Evolutionary conservation across 2,888 invertebrate species (phyloP), one percentile per base, ranked within the genome.

Genomic region (Melanostoma mellinum): DNA sequence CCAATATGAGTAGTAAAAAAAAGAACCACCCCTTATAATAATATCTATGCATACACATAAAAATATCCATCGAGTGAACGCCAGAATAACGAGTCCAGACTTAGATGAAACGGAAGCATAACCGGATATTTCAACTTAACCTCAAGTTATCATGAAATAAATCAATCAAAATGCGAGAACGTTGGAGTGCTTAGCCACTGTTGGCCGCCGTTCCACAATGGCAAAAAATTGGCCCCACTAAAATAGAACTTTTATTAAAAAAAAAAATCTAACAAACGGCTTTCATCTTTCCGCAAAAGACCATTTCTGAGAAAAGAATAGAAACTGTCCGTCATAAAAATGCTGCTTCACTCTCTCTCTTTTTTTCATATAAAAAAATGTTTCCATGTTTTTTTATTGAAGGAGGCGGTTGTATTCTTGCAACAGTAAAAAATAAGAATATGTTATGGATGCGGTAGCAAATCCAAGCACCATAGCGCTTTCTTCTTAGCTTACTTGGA

Each of bases 221-320:
- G 36, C 44, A 53, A 35, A 20, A 40, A 63, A 80, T 52, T 40
- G 36, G 67, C 50, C 55, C 35, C 40, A 63, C 67, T 63, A 53
- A 73, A 77, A 77, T 77, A 82, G 56, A 63, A 78, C 63, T 78
- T 82, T 73, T 46, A 74, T 58, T 77, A 72, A 73, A 50, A 61
- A 61, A 61, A 72, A 55, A 68, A 55, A 36, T 46, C 63, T 30
- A 63, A 38, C 50, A 48, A 63, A 48, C 48, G 36, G 42, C 9
- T 67, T 53, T 32, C 10, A 30, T 38, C 40, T 30, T 68, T 42
- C 61, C 35, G 20, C 9, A 55, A n/a, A 61, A 38, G 48, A 36
- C 38, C 35, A 50, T 50, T 67, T 58, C n/a, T 67, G 36, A 55
- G 46, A 46, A 53, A 44, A 73, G 61, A 73, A 77, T 61, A 52